phyloP scores from a whole-genome alignment of 2,113 vertebrate species.

The Peucedramus taeniatus region DNA sequence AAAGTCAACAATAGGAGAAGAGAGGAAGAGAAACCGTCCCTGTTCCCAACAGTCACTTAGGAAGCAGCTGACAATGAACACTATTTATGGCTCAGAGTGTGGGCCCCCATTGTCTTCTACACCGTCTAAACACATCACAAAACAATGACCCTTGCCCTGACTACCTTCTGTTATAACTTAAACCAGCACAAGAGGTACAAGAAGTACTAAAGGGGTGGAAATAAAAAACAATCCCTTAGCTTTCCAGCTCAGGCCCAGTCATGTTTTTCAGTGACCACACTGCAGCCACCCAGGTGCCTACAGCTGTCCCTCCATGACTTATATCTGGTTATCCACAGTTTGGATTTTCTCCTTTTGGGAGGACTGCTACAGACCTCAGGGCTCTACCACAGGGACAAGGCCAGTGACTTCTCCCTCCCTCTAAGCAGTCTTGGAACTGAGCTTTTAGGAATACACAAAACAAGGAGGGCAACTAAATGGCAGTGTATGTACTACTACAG shows the following conservation, averaged over 20 bases:
- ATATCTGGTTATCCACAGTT: accelerated
- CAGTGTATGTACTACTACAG: accelerated
- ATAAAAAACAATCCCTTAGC: background rate
- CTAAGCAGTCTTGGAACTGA: background rate
- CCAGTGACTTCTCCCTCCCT: background rate
- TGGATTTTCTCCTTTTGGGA: background rate
- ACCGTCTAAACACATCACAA: background rate
- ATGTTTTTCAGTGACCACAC: accelerated
- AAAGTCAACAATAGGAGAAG: background rate
- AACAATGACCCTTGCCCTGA: background rate
- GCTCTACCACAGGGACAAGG: background rate
- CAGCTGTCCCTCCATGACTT: background rate
- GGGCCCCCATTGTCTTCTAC: background rate
- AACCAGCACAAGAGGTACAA: background rate
- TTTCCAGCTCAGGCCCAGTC: background rate
- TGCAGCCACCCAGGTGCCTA: background rate
- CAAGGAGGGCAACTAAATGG: background rate
- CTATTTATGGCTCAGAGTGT: background rate
- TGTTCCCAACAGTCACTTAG: background rate
- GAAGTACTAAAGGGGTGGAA: background rate
- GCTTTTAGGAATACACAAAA: background rate
- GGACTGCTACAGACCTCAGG: background rate
- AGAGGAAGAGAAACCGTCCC: background rate
- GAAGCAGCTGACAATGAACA: constrained; percentile 8
- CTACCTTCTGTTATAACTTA: background rate